Evolutionary conservation across 2,113 vertebrate genomes (phyloP).

Genomic region (Atrichornis clamosus): DNA sequence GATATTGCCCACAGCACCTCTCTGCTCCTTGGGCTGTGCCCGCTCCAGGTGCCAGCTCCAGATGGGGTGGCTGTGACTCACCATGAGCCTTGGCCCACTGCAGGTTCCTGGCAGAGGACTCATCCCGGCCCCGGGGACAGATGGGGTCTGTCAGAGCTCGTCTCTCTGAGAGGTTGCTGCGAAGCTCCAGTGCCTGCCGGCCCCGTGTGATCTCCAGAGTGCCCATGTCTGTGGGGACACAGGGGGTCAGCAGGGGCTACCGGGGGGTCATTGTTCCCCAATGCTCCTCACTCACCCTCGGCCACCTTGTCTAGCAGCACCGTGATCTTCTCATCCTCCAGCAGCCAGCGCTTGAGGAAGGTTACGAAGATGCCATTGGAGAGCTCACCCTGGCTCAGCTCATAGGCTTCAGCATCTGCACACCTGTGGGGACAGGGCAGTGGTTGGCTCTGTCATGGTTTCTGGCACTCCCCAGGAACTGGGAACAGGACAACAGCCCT

Average conservation of each 20-base stretch:
- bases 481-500: not conserved
- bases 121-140: constrained; percentile 22
- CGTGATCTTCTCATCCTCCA: constrained; percentile 84
- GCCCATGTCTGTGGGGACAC: constrained; percentile 80
- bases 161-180: constrained; percentile 85
- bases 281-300: constrained; percentile 72
- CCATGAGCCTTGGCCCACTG: constrained; percentile 86
- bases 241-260: not conserved
- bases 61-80: not conserved
- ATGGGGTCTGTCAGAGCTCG: constrained; percentile 81
- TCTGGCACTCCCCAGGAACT: not conserved
- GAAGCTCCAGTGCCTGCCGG: constrained; percentile 85
- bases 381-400: constrained; percentile 78
- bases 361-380: constrained; percentile 84
- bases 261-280: fast-evolving
- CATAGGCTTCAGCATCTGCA: constrained; percentile 82
- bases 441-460: fast-evolving
- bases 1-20: not conserved
- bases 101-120: constrained; percentile 79
- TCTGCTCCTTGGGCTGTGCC: fast-evolving
- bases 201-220: constrained; percentile 78
- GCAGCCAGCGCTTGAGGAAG: constrained; percentile 81
- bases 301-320: constrained; percentile 86
- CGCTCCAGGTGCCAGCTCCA: not conserved
- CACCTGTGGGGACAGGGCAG: constrained; percentile 59